These are phyloP conservation scores for Phyllostomus discolor DNA, from an alignment of 2,113 vertebrate species.

Conservation along the genomic window DNA sequence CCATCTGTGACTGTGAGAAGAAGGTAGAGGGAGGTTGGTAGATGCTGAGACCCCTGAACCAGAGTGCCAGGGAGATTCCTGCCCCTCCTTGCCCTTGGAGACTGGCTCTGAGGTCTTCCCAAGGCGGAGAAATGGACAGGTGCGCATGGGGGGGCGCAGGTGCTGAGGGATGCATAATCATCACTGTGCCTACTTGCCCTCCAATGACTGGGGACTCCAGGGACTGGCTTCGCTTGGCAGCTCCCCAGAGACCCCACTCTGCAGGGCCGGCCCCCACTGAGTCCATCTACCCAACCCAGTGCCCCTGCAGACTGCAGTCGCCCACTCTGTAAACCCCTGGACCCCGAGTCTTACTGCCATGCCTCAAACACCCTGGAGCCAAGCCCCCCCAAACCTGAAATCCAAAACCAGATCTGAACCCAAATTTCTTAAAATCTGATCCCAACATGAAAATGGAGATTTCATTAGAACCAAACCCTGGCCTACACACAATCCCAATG, in stretches of 20 bases:
- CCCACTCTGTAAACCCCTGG: background rate
- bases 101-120: background rate
- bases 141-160: accelerated
- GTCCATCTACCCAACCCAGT: background rate
- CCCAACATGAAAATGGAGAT: background rate
- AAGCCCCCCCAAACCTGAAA: background rate
- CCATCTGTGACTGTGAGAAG: background rate
- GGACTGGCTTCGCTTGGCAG: background rate
- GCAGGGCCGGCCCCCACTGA: background rate
- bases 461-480: background rate
- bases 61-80: background rate
- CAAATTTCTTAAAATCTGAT: background rate
- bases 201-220: background rate
- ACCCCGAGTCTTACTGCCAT: background rate
- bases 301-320: background rate
- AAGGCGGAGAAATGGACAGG: background rate
- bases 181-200: background rate
- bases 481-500: background rate
- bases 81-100: background rate
- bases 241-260: background rate
- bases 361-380: background rate
- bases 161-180: accelerated
- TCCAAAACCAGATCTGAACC: background rate
- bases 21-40: background rate
- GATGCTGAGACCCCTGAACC: background rate